These are phyloP conservation scores for Lepilemur ruficaudatus DNA, from an alignment of 2,797 vertebrate species.

Conservation along the genomic window DNA sequence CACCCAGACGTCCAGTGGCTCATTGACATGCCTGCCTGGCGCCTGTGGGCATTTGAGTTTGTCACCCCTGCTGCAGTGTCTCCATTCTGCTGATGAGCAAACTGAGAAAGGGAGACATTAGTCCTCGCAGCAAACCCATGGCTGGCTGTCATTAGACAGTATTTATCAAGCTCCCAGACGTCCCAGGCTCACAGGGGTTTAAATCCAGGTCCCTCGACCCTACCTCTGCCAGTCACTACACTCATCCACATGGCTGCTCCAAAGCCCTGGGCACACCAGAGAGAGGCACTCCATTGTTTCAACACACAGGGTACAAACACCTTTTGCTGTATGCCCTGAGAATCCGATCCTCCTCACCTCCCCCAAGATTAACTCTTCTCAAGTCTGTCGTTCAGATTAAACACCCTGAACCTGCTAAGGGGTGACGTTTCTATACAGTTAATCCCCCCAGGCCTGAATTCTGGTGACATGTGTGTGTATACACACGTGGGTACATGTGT, in stretches of 20 bases:
- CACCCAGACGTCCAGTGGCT: neutral
- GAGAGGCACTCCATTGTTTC: neutral
- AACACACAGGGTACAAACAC: neutral
- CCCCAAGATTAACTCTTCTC: constrained; percentile 27
- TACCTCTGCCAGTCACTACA: neutral
- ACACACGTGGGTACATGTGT: too few relatives aligned
- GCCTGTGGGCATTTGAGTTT: neutral
- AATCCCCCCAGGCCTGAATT: constrained; percentile 33
- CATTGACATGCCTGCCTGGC: neutral
- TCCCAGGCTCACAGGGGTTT: neutral
- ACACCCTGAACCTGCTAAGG: neutral
- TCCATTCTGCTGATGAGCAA: neutral
- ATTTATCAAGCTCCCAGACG: neutral
- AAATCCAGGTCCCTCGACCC: neutral
- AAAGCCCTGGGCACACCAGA: neutral
- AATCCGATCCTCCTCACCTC: constrained; percentile 5
- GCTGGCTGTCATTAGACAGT: neutral
- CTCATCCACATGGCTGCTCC: neutral
- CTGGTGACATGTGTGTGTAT: too few relatives aligned
- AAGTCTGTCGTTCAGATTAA: constrained; percentile 15
- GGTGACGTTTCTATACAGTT: neutral
- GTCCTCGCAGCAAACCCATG: neutral
- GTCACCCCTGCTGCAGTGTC: neutral
- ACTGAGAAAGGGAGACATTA: neutral
- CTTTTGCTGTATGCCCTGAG: neutral